Evolutionary conservation across 1,140 invertebrate genomes (phyloP), one percentile per base, ranked within the genome.

Genomic region (Oreohelix idahoensis): DNA sequence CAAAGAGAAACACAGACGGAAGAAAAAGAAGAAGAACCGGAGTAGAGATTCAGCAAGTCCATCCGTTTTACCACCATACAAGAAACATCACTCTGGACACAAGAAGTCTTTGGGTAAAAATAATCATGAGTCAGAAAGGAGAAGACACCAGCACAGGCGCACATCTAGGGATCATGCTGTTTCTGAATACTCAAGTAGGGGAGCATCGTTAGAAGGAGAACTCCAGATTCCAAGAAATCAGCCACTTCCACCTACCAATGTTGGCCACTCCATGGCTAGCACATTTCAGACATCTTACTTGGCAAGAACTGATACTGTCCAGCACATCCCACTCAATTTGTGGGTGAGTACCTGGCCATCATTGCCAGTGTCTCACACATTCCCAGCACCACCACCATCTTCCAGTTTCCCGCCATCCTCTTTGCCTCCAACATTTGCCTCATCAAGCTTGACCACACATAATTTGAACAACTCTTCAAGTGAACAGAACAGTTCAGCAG

Each of bases 21-120:
- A 84, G 58, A 86, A 84, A 79, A 85, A 79, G 49, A 74, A 81
- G 76, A 85, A 84, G 66, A 83, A 78, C 26, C 76, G 79, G 35
- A 83, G 70, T 42, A 53, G 45, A 29, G 36, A 29, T 53, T 84
- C 77, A 29, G 35, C 17, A 49, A 76, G 66, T 49, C 70, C 63
- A 0, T 70, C 49, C 5, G 26, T 74, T 17, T 29, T 49, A 69
- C 83, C 71, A 5, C n/a, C 81, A 58, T 89, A 49, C 76, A 89
- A 89, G 71, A 89, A 89, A 81, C 88, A 89, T 74, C 86, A 84
- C 0, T 87, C 87, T 49, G 88, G 88, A 5, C 88, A 89, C 73
- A 89, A 89, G 79, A 87, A 81, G 53, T 85, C 85, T 36, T 51
- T 36, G 13, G 71, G 53, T 53, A 39, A 36, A 36, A 29, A 29